phyloP scores from a whole-genome alignment of 2,888 invertebrate genomes.

The Apotomis capreana region DNA sequence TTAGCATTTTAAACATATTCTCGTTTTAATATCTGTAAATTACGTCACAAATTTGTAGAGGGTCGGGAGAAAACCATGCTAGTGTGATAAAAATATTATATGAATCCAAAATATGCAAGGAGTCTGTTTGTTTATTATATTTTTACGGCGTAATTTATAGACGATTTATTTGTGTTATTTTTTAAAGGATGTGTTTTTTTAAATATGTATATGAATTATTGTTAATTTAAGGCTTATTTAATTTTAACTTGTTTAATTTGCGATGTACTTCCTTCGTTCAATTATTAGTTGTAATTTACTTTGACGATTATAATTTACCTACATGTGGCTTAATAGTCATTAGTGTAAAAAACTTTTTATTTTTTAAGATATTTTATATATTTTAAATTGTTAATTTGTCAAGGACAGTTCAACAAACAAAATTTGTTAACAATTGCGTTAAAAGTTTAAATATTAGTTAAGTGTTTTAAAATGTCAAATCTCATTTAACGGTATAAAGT shows the following conservation, averaged over 20 bases:
- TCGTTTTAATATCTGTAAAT: neutral
- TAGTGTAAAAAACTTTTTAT: constrained; percentile 42
- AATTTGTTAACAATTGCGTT: too few relatives aligned
- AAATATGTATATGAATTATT: neutral
- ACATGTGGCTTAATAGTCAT: constrained; percentile 54
- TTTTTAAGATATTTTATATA: constrained; percentile 25
- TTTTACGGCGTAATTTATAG: neutral
- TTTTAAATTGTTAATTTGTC: constrained; percentile 31
- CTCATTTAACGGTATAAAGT: neutral
- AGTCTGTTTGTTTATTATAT: neutral
- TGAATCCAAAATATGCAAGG: neutral
- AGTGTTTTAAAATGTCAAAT: too few relatives aligned
- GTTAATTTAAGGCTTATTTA: constrained; percentile 20
- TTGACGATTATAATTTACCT: constrained; percentile 38
- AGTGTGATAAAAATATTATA: neutral
- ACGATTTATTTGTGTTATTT: neutral
- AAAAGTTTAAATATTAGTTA: too few relatives aligned
- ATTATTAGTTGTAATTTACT: constrained; percentile 69
- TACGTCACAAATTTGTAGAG: constrained; percentile 2
- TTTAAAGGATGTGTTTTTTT: neutral
- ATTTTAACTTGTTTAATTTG: constrained; percentile 47
- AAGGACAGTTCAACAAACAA: neutral
- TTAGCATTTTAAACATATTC: neutral
- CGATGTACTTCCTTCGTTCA: constrained; percentile 73
- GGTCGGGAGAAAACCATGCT: neutral